Evolutionary conservation across 2,113 vertebrate species (phyloP), one percentile per base, ranked within the genome.

Genomic region (Rissa tridactyla): DNA sequence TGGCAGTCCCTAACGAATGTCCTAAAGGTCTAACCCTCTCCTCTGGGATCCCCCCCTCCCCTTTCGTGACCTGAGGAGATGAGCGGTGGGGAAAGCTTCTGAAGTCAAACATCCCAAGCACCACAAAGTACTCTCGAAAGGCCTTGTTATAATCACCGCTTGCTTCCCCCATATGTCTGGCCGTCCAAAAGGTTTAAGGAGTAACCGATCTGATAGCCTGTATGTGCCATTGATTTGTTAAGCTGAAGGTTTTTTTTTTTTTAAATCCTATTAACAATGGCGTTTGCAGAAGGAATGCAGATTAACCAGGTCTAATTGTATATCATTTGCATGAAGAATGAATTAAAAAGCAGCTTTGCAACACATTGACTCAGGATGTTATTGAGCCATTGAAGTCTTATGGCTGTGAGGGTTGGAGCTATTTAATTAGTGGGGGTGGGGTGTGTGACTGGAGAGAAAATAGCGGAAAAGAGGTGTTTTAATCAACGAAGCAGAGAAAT

Each of bases 301-400:
- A 97, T 97, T 97, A 97, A 92, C 96, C 80, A 92, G 91, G 95
- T 97, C 96, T 97, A 97, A 96, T 97, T 97, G 97, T 96, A 97
- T 97, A 96, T 97, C 95, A 97, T 97, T 97, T 97, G 95, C 97
- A 97, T 97, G 97, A 97, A 96, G 96, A 97, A 96, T 96, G 93
- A 96, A 96, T 97, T 96, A 95, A 97, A 97, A 97, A 97, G 94
- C 96, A 93, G 97, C 96, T 96, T 97, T 92, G 88, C 88, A 95
- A 97, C 96, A 96, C 96, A 97, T 97, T 97, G 97, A 96, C 96
- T 96, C 51, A 27, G 96, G 93, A 96, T 97, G 90, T 97, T 97
- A 97, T 96, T 94, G 94, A 97, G 92, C 91, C 82, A 96, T 97
- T 97, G 96, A 97, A 95, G 92, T 97, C 85, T 90, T 94, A 86